A percentile compares a stretch with the other conserved stretches of the same genome.
Evolutionary conservation across 2,888 invertebrate species (phyloP).

Genomic region (Chrysotoxum bicinctum): DNA sequence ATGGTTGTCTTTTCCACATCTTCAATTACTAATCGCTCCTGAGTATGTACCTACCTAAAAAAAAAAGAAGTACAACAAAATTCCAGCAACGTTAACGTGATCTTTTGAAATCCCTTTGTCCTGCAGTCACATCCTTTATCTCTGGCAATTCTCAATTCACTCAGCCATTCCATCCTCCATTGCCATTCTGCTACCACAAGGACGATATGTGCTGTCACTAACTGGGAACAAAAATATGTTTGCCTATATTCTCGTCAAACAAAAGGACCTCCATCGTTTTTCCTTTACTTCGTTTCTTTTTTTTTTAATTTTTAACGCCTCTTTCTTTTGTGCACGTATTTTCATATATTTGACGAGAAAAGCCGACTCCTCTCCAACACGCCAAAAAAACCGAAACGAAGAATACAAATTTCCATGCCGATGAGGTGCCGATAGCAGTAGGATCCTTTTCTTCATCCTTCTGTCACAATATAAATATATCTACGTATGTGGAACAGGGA

Average conservation of each 20-base stretch:
- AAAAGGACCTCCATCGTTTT: slow-evolving; percentile 37
- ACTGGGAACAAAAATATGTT: slow-evolving; percentile 44
- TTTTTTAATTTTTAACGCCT: slow-evolving; percentile 55
- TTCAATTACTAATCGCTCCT: slow-evolving; percentile 56
- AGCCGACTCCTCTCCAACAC: slow-evolving; percentile 33
- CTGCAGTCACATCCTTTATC: slow-evolving; percentile 37
- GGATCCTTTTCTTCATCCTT: slow-evolving; percentile 64
- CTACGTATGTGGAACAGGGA: neutral
- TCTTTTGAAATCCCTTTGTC: slow-evolving; percentile 49
- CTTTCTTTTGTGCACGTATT: slow-evolving; percentile 60
- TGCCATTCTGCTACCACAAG: neutral
- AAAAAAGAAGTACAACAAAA: slow-evolving; percentile 3
- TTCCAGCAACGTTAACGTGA: slow-evolving; percentile 39
- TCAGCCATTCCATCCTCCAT: neutral
- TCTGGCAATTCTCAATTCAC: slow-evolving; percentile 34
- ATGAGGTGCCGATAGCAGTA: slow-evolving; percentile 68
- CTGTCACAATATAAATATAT: slow-evolving; percentile 52
- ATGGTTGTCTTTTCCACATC: slow-evolving; percentile 44
- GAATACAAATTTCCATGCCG: slow-evolving; percentile 62
- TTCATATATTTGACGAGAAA: slow-evolving; percentile 68
- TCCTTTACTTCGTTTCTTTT: slow-evolving; percentile 8
- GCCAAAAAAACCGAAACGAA: slow-evolving; percentile 6
- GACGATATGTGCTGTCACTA: slow-evolving; percentile 49
- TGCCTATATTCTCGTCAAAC: slow-evolving; percentile 31
- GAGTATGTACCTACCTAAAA: neutral